These are phyloP conservation scores for Mustela nigripes DNA, from an alignment of 2,113 vertebrate genomes.

Conservation along the genomic window DNA sequence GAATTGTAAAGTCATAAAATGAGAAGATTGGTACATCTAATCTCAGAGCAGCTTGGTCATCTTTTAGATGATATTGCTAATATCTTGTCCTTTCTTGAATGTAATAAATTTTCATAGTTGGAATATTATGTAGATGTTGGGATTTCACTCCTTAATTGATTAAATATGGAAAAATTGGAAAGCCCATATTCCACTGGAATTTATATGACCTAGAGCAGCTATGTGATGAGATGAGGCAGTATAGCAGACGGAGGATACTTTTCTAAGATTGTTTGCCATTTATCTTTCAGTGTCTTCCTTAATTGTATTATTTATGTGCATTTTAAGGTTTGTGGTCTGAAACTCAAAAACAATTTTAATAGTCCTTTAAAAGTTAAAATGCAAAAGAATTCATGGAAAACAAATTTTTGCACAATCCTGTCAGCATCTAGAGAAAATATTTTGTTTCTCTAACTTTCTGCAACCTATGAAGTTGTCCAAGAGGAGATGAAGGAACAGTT, in stretches of 20 bases:
- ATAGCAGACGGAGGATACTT: not conserved
- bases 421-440: slow-evolving; percentile 68
- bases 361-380: slow-evolving; percentile 66
- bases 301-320: slow-evolving; percentile 69
- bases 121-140: slow-evolving; percentile 28
- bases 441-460: slow-evolving; percentile 51
- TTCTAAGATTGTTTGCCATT: slow-evolving; percentile 42
- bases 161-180: slow-evolving; percentile 73
- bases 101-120: slow-evolving; percentile 67
- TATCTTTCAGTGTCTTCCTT: slow-evolving; percentile 62
- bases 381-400: slow-evolving; percentile 63
- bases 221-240: not conserved
- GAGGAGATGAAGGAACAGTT: not conserved
- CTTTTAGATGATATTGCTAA: slow-evolving; percentile 12
- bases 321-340: slow-evolving; percentile 72
- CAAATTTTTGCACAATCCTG: slow-evolving; percentile 69
- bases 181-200: slow-evolving; percentile 23
- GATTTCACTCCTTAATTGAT: slow-evolving; percentile 62
- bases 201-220: slow-evolving; percentile 53
- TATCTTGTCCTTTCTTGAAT: slow-evolving; percentile 24
- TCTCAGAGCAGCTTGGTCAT: not conserved
- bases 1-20: not conserved
- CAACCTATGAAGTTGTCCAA: slow-evolving; percentile 8
- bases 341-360: slow-evolving; percentile 53
- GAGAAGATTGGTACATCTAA: not conserved